phyloP scores from a whole-genome alignment of 2,888 invertebrate genomes.

The Gortyna flavago region DNA sequence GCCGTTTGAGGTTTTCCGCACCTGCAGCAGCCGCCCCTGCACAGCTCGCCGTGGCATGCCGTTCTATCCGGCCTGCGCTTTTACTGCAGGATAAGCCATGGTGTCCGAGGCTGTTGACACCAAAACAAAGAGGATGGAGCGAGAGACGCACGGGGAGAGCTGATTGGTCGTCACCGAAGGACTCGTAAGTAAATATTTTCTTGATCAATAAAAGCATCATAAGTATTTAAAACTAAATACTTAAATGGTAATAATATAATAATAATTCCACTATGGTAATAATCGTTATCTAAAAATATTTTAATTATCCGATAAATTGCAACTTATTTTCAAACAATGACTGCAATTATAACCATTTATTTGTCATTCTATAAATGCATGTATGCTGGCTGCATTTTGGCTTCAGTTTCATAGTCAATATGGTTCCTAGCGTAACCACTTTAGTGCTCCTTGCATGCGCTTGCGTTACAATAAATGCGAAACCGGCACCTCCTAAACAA shows the following conservation, averaged over 20 bases:
- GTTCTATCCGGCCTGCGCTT: too few relatives aligned
- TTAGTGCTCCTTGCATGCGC: background rate
- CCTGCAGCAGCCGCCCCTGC: too few relatives aligned
- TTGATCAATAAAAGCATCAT: too few relatives aligned
- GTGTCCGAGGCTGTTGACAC: too few relatives aligned
- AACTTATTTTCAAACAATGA: background rate
- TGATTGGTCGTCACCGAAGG: too few relatives aligned
- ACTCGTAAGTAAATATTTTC: too few relatives aligned
- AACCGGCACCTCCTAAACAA: fast-evolving
- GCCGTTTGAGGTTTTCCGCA: too few relatives aligned
- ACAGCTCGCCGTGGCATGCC: too few relatives aligned
- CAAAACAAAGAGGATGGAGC: too few relatives aligned
- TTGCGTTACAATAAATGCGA: background rate
- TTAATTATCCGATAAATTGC: background rate
- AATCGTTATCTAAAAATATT: background rate
- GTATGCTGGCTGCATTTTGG: background rate
- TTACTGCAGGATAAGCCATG: too few relatives aligned
- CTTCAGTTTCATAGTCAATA: background rate
- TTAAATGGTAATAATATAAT: too few relatives aligned
- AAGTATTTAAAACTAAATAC: background rate
- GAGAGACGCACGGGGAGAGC: too few relatives aligned
- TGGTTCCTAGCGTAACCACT: background rate
- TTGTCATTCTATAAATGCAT: background rate
- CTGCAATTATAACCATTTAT: background rate
- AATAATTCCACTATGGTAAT: background rate